Base-by-base conservation (phyloP, 1,140 invertebrate genomes). In the Panagrolaimus sp. region DNA sequence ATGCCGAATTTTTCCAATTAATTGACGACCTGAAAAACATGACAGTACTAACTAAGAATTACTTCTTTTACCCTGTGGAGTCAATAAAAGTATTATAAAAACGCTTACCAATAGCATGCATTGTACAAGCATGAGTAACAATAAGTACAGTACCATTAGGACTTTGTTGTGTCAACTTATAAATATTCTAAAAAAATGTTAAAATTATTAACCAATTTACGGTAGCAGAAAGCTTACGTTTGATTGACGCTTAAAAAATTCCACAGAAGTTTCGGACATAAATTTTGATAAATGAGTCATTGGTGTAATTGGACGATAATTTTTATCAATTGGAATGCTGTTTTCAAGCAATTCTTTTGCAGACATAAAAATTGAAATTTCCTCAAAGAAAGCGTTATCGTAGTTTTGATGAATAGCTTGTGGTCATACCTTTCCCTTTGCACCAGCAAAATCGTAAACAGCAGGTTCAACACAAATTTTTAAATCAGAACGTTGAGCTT, bases 201-300 rank as follows among this genome's bases (percentile, higher is more conserved):
- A 57, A n/a, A 4, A 0, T 57, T 2, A 16, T 5, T 57, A 57
- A 57, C 1, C 13, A 7, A 38, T 4, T 38, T n/a, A 38, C 31
- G 2, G 31, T 38, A 51, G 20, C 9, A 57, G 5, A 11, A 20
- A 2, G 5, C 51, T 57, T 13, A 57, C 51, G 5, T 57, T 57
- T 11, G 51, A 57, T 57, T 57, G 51, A 2, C 51, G 51, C n/a
- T 57, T 57, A 27, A 57, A 57, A 57, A 57, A 57, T 27, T 57
- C 51, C 3, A 11, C 51, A 0, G 51, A 27, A 11, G 51, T 57
- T 57, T 57, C 51, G 11, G 20, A 9, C 1, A 16, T 4, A 13
- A 25, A 57, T 57, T 57, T 57, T 27, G 20, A 25, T 11, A 57
- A 16, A n/a, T 27, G n/a, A 5, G 20, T n/a, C 9, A 16, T 27